These are phyloP conservation scores for Zoroaster sp. DNA, from an alignment of 53 echinoderm and acorn worm genomes.

Conservation along the genomic window DNA sequence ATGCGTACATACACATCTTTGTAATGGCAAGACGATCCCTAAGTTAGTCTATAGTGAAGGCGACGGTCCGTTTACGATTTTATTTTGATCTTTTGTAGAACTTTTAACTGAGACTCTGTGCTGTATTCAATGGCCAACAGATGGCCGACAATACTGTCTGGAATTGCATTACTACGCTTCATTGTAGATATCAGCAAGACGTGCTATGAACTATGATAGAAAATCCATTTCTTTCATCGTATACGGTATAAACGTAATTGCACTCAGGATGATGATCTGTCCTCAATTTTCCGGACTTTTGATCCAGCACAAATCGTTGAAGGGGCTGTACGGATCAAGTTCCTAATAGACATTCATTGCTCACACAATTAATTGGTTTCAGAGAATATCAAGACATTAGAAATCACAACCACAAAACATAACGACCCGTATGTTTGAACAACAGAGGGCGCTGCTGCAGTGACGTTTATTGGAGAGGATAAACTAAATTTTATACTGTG, in stretches of 20 bases:
- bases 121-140: too few species aligned
- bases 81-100: too few species aligned
- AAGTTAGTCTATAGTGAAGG: too few species aligned
- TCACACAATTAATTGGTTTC: background rate
- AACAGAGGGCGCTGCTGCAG: background rate
- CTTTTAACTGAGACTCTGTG: too few species aligned
- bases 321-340: background rate
- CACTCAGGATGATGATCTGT: background rate
- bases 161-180: background rate
- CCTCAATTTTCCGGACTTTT: background rate
- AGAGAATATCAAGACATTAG: background rate
- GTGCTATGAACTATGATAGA: background rate
- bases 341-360: background rate
- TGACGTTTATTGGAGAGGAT: background rate
- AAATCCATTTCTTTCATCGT: conserved; percentile 12
- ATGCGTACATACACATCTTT: too few species aligned
- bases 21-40: too few species aligned
- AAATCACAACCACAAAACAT: background rate
- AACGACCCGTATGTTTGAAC: background rate
- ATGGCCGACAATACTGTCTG: background rate
- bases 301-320: background rate
- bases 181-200: background rate
- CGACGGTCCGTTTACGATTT: too few species aligned
- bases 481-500: background rate
- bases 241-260: conserved; percentile 17